Base-by-base conservation (phyloP, 2,113 vertebrate genomes). In the Bettongia penicillata region DNA sequence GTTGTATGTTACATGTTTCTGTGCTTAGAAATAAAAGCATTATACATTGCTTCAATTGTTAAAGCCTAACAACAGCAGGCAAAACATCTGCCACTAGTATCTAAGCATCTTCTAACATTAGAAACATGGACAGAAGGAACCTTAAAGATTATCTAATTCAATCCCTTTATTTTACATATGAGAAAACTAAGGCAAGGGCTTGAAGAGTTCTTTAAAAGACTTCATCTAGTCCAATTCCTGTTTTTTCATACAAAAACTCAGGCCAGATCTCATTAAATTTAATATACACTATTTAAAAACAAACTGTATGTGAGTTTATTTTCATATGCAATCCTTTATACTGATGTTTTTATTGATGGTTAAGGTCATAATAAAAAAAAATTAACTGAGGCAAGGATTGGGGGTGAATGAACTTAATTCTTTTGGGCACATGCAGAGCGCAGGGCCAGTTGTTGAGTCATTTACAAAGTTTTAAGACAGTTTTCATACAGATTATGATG, bases 171-270 rank as follows among this genome's bases (percentile, higher is more conserved):
- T 48, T 48, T 48, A 77, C 43, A 77, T 11, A 3, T 8, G 49
- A 90, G 24, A 77, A 94, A 95, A 68, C n/a, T 51, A 89, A 95
- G 53, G 49, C 77, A 84, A 93, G 51, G 16, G 26, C 28, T 90
- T 8, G 47, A 93, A 92, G 26, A 28, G 47, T 84, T 28, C 3
- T 55, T 43, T 92, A 22, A 9, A 92, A 94, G 93, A 1, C 48
- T 61, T 43, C 26, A 94, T 10, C 50, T 53, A 51, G 24, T 52
- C 55, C 89, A 51, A 0, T 50, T 50, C n/a, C 51, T 92, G 24
- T 37, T 49, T 96, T 50, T 61, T 94, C 10, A 37, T 93, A 48
- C 89, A 55, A 93, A 93, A 95, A 51, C 14, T 16, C 9, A 96
- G 37, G 14, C 49, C 91, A 0, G 51, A 91, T 93, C 31, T 68